Conservation (phyloP, 2,797 vertebrate genomes). For the Oreochromis grahami region DNA sequence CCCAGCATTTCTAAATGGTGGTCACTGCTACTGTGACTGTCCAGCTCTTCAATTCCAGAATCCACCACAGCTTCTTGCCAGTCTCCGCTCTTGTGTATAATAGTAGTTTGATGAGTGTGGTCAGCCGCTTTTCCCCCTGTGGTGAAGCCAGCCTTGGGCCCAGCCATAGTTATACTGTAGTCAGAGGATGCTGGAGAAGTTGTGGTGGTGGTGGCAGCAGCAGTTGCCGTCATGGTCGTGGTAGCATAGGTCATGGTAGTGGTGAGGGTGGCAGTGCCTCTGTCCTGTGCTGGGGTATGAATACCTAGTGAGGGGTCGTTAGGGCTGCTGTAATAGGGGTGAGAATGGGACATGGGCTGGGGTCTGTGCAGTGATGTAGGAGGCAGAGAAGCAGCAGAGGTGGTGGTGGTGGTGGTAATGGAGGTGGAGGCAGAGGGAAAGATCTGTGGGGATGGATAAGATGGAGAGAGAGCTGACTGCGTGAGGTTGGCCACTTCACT, state of each 20-base stretch:
- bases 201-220: constrained; percentile 63
- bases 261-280: constrained; percentile 62
- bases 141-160: constrained; percentile 46
- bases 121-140: constrained; percentile 50
- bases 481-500: constrained; percentile 93
- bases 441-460: constrained; percentile 72
- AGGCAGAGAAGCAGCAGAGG: constrained; percentile 32
- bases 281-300: constrained; percentile 60
- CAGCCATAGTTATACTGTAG: constrained; percentile 51
- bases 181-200: constrained; percentile 62
- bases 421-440: constrained; percentile 56
- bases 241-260: constrained; percentile 75
- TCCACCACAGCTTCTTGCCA: constrained; percentile 82
- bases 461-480: constrained; percentile 79
- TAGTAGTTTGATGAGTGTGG: constrained; percentile 31
- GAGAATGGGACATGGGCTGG: constrained; percentile 70
- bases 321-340: constrained; percentile 53
- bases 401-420: background rate
- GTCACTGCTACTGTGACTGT: constrained; percentile 90
- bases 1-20: constrained; percentile 86
- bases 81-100: constrained; percentile 78
- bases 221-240: constrained; percentile 66
- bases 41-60: constrained; percentile 90
- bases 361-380: constrained; percentile 67
- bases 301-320: constrained; percentile 33